phyloP scores from a whole-genome alignment of 1,140 invertebrate species.

The Penaeus chinensis region DNA sequence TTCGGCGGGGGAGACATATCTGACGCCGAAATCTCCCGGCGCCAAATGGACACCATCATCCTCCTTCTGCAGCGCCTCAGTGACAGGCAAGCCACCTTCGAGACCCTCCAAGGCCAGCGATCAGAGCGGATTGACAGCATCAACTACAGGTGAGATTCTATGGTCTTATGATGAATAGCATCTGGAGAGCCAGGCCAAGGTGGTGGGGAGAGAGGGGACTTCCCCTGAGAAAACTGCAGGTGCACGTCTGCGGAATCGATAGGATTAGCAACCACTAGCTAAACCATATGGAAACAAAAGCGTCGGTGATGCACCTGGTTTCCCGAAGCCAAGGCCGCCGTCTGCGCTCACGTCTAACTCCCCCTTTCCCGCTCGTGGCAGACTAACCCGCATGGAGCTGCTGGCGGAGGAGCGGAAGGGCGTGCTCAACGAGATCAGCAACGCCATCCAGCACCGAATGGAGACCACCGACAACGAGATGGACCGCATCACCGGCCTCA shows the following conservation, averaged over 20 bases:
- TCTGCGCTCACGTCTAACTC: not conserved
- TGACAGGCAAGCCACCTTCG: constrained; percentile 68
- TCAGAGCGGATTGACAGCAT: constrained; percentile 68
- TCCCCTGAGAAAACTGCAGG: too few species aligned
- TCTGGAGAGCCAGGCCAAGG: too few species aligned
- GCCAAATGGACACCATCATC: constrained; percentile 55
- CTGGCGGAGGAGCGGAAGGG: constrained; percentile 66
- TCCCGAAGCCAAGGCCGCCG: not conserved
- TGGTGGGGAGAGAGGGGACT: too few species aligned
- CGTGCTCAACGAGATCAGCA: constrained; percentile 62
- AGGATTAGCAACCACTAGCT: too few species aligned
- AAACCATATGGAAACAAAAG: too few species aligned
- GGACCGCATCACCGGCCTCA: constrained; percentile 65
- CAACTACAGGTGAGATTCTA: constrained; percentile 69
- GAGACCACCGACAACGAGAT: constrained; percentile 65
- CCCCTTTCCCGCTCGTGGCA: constrained; percentile 29
- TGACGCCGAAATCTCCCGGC: constrained; percentile 28
- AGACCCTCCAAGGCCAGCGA: constrained; percentile 69
- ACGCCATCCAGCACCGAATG: constrained; percentile 64
- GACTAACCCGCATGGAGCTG: constrained; percentile 67
- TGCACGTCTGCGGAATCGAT: too few species aligned
- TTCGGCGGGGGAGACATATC: not conserved
- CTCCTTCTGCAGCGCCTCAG: constrained; percentile 66
- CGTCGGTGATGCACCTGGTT: too few species aligned
- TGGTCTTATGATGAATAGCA: constrained; percentile 46